These are phyloP conservation scores for Apis mellifera DNA, from an alignment of 1,140 invertebrate species.

Conservation along the genomic window Amel_HAv3.1 CM009937.2:12545501-12546000, in stretches of 20 bases:
- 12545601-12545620: conserved; percentile 52
- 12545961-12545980: conserved; percentile 4
- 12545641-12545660: conserved; percentile 44
- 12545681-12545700: too few relatives aligned
- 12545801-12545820: background rate
- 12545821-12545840: background rate
- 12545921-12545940: too few relatives aligned
- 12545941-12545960: background rate
- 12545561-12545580: conserved; percentile 38
- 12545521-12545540: background rate
- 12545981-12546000: conserved; percentile 3
- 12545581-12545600: conserved; percentile 38
- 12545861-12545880: too few relatives aligned
- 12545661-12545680: conserved; percentile 1
- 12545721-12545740: conserved; percentile 33
- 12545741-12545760: background rate
- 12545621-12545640: conserved; percentile 52
- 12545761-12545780: background rate
- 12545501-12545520: background rate
- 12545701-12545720: conserved; percentile 11
- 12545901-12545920: background rate
- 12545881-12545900: background rate
- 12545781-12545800: conserved; percentile 5
- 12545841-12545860: background rate
- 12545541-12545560: background rate